Percentiles rank a stretch among this genome's conserved stretches.
Conservation (phyloP, 2,888 invertebrate genomes). For the Aricia artaxerxes region DNA sequence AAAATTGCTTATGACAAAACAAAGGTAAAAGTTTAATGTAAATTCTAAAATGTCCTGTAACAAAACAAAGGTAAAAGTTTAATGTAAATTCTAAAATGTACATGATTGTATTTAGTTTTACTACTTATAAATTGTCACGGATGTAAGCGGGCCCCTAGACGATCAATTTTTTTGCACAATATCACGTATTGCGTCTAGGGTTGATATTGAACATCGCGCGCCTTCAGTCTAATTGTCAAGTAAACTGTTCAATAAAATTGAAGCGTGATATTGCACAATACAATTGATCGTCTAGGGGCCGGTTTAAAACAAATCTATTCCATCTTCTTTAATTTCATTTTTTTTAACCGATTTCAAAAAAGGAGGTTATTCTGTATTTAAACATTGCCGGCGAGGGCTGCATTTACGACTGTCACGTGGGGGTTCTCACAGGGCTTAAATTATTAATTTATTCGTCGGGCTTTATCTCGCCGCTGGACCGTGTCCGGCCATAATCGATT, state of each 20-base stretch:
- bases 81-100: too few species aligned
- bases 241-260: too few species aligned
- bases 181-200: too few species aligned
- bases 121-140: too few species aligned
- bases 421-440: constrained; percentile 45
- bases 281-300: too few species aligned
- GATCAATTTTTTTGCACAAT: too few species aligned
- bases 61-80: neutral
- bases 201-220: too few species aligned
- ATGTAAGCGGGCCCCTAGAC: too few species aligned
- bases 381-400: neutral
- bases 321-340: neutral
- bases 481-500: constrained; percentile 43
- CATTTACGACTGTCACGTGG: constrained; percentile 35
- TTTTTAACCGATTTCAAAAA: neutral
- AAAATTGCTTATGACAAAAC: neutral
- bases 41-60: constrained; percentile 7
- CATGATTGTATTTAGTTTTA: too few species aligned
- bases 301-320: neutral
- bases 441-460: constrained; percentile 45
- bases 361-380: neutral
- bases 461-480: constrained; percentile 40
- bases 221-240: too few species aligned
- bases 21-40: neutral
- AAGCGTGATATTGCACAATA: too few species aligned